Conservation (phyloP, 2,797 vertebrate species). For the Falco cherrug region DNA sequence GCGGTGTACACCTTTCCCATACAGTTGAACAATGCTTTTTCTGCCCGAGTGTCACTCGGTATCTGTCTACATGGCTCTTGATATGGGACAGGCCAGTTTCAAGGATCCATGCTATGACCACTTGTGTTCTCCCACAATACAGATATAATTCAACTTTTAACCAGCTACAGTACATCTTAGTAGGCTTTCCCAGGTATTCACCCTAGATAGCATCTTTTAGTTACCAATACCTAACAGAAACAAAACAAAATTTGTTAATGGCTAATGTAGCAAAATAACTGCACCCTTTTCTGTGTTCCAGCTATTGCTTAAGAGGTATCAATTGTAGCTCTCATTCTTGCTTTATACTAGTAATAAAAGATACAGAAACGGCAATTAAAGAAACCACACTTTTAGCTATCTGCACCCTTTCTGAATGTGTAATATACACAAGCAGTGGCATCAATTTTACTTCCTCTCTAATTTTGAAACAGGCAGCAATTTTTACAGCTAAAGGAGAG, state of each 20-base stretch:
- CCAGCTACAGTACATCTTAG: background rate
- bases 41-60: background rate
- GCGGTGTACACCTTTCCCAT: background rate
- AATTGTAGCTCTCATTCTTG: background rate
- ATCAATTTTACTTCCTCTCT: background rate
- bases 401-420: background rate
- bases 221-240: background rate
- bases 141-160: slow-evolving; percentile 8
- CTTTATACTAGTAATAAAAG: background rate
- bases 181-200: background rate
- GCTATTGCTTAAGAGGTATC: background rate
- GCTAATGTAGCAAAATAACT: background rate
- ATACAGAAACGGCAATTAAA: background rate
- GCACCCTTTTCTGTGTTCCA: background rate
- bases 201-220: background rate
- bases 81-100: slow-evolving; percentile 43
- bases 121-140: background rate
- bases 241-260: background rate
- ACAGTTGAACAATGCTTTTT: background rate
- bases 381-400: background rate
- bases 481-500: background rate
- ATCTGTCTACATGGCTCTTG: background rate
- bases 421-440: background rate
- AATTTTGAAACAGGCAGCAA: background rate
- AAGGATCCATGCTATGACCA: slow-evolving; percentile 1